Percentiles rank a stretch among this genome's conserved stretches.
Conservation (phyloP, 2,888 invertebrate genomes). For the Drosophila atripex region DNA sequence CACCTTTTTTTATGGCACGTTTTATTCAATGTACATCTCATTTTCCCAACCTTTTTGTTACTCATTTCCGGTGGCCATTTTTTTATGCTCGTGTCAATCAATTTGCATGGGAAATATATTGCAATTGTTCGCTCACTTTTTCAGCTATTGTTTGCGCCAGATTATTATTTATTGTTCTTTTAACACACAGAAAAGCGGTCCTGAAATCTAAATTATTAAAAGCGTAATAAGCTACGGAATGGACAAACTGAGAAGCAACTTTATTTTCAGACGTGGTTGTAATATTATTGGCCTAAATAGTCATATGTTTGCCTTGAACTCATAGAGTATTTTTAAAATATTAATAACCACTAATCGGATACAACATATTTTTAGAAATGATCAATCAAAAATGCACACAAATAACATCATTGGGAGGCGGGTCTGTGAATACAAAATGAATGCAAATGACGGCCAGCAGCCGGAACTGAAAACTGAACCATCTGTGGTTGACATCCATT, state of each 20-base stretch:
- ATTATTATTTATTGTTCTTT: conserved; percentile 28
- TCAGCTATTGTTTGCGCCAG: conserved; percentile 41
- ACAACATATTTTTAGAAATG: conserved; percentile 35
- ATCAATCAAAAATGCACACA: conserved; percentile 61
- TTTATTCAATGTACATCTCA: conserved; percentile 13
- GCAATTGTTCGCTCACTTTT: conserved; percentile 34
- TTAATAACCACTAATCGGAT: conserved; percentile 28
- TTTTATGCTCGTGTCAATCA: conserved; percentile 55
- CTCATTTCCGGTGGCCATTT: conserved; percentile 58
- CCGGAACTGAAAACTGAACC: conserved; percentile 34
- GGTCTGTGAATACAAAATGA: conserved; percentile 5
- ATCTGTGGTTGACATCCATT: conserved; percentile 65
- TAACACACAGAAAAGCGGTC: conserved; percentile 12
- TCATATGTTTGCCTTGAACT: not conserved
- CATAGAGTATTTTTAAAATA: not conserved
- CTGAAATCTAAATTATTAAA: conserved; percentile 3
- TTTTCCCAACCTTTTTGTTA: conserved; percentile 19
- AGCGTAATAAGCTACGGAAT: not conserved
- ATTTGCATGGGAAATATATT: conserved; percentile 44
- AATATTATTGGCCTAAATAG: too few species aligned
- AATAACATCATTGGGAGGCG: conserved; percentile 30
- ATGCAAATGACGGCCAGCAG: conserved; percentile 39
- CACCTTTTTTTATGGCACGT: not conserved
- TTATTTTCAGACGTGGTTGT: too few species aligned
- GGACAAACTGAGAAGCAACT: too few species aligned